phyloP scores from a whole-genome alignment of 2,888 invertebrate genomes.

The Augochlorella aurata region DNA sequence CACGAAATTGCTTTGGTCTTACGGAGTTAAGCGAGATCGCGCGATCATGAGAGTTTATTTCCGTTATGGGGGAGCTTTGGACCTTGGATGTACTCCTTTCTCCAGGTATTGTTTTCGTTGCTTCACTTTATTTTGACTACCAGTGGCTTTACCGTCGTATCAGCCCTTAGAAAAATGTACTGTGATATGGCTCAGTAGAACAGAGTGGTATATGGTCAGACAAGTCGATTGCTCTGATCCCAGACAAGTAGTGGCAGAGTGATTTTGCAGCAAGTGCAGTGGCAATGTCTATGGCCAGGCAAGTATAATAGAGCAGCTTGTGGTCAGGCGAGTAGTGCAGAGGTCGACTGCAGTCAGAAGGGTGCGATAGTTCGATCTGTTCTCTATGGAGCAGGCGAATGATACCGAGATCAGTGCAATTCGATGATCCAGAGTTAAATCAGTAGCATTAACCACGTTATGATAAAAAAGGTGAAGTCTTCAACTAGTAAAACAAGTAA shows the following conservation, averaged over 20 bases:
- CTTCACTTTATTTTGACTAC: neutral
- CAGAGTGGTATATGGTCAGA: neutral
- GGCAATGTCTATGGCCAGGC: neutral
- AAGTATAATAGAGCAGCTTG: neutral
- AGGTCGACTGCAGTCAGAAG: too few species aligned
- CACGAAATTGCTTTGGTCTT: slow-evolving; percentile 67
- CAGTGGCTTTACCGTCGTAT: neutral
- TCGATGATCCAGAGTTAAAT: too few species aligned
- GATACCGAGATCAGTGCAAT: too few species aligned
- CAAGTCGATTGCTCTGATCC: neutral
- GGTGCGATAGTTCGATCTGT: neutral
- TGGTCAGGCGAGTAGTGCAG: neutral
- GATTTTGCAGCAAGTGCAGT: neutral
- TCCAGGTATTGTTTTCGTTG: neutral
- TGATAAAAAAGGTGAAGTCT: too few species aligned
- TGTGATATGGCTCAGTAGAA: neutral
- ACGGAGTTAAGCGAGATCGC: slow-evolving; percentile 65
- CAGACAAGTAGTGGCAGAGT: neutral
- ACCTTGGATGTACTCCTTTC: neutral
- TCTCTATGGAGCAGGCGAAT: too few species aligned
- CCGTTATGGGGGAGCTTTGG: neutral
- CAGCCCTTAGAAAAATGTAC: neutral
- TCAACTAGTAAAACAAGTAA: too few species aligned
- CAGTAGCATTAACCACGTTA: too few species aligned
- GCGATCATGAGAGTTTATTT: slow-evolving; percentile 46